Evolutionary conservation across 2,888 invertebrate genomes (phyloP).

Genomic region (Ethmia dodecea): DNA sequence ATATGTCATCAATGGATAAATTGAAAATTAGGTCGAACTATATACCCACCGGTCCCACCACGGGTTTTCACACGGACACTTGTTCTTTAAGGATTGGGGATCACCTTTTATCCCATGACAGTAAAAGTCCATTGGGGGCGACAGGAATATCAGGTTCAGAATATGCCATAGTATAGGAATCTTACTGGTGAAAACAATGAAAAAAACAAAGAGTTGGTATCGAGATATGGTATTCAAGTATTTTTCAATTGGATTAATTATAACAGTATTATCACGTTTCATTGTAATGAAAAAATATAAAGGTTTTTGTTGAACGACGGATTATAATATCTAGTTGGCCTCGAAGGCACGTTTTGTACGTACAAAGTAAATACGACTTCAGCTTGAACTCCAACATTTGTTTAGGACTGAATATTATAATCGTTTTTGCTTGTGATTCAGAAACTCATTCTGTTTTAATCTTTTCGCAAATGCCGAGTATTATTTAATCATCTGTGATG

Average conservation of each 20-base stretch:
- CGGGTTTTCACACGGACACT: constrained; percentile 46
- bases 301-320: neutral
- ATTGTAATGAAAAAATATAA: constrained; percentile 21
- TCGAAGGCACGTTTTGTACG: neutral
- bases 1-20: too few species aligned
- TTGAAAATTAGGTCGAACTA: too few species aligned
- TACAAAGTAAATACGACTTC: too few species aligned
- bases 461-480: too few species aligned
- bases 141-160: constrained; percentile 45
- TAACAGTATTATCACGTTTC: constrained; percentile 29
- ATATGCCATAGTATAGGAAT: constrained; percentile 53
- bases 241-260: neutral
- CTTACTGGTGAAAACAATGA: constrained; percentile 39
- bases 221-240: constrained; percentile 12
- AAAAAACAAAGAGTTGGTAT: constrained; percentile 48
- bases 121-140: constrained; percentile 45
- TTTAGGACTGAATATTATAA: too few species aligned
- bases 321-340: neutral
- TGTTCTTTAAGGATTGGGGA: constrained; percentile 17
- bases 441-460: too few species aligned
- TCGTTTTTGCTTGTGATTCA: too few species aligned
- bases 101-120: constrained; percentile 24
- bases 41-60: constrained; percentile 43
- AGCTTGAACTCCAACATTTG: too few species aligned
- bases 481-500: too few species aligned